Evolutionary conservation across 2,888 invertebrate species (phyloP).

Genomic region (Molorchus minor): DNA sequence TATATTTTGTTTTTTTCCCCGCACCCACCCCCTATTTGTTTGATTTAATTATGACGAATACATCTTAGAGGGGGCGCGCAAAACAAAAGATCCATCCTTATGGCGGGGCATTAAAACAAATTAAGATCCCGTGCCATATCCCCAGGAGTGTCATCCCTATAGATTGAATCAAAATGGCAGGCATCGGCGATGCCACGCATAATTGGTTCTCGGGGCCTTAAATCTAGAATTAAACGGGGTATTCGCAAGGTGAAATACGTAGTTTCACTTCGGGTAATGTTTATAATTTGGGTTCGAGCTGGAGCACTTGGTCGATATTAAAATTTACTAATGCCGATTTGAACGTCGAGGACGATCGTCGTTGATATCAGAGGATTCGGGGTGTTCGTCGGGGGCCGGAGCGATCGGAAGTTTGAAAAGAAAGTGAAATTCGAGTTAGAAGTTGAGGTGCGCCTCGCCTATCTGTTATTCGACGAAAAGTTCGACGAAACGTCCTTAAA

Average conservation of each 20-base stretch:
- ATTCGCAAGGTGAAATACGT: slow-evolving; percentile 52
- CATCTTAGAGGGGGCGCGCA: slow-evolving; percentile 33
- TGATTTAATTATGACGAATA: slow-evolving; percentile 43
- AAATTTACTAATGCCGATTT: slow-evolving; percentile 20
- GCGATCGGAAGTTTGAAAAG: background rate
- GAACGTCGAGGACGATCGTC: slow-evolving; percentile 11
- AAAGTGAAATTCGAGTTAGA: background rate
- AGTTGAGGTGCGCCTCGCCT: no score
- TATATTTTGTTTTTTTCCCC: slow-evolving; percentile 29
- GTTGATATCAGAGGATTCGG: background rate
- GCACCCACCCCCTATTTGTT: slow-evolving; percentile 27
- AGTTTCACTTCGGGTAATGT: slow-evolving; percentile 52
- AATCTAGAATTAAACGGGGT: slow-evolving; percentile 54
- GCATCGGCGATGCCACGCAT: slow-evolving; percentile 57
- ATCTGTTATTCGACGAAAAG: no score
- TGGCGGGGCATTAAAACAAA: slow-evolving; percentile 57
- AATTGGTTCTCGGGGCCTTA: slow-evolving; percentile 59
- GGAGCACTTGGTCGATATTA: slow-evolving; percentile 23
- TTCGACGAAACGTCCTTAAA: no score
- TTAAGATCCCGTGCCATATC: slow-evolving; percentile 58
- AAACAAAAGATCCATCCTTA: slow-evolving; percentile 42
- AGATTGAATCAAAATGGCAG: slow-evolving; percentile 68
- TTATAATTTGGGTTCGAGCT: slow-evolving; percentile 35
- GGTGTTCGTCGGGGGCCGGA: background rate
- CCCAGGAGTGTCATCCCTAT: slow-evolving; percentile 70